phyloP scores from a whole-genome alignment of 2,113 vertebrate genomes.

The Otus sunia region DNA sequence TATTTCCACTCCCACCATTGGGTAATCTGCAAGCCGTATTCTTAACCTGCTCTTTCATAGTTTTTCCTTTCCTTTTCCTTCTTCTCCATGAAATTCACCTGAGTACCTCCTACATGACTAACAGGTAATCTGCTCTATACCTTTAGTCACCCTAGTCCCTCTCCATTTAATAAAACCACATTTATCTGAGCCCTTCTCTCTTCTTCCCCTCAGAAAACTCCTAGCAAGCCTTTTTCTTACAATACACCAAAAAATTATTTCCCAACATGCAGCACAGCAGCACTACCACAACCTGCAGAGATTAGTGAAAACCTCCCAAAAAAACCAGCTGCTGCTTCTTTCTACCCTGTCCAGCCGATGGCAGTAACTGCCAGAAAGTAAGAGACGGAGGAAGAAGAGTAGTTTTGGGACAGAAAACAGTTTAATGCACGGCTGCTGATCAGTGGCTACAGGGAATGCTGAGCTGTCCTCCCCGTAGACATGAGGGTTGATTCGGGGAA shows the following conservation, averaged over 20 bases:
- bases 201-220: background rate
- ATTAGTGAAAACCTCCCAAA: background rate
- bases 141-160: background rate
- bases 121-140: background rate
- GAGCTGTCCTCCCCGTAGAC: background rate
- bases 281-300: background rate
- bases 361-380: background rate
- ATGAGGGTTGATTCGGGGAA: background rate
- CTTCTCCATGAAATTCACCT: background rate
- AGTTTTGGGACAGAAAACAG: background rate
- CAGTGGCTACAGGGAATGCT: background rate
- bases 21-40: rapidly evolving
- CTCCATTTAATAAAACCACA: background rate
- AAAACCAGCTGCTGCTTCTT: background rate
- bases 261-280: background rate
- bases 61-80: background rate
- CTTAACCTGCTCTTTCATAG: background rate
- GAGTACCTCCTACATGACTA: background rate
- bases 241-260: background rate
- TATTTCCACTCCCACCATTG: background rate
- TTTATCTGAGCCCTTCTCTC: background rate
- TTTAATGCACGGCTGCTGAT: rapidly evolving
- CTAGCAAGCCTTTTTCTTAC: background rate
- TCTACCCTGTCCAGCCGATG: background rate
- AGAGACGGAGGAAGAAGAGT: background rate